phyloP scores from a whole-genome alignment of 2,888 invertebrate species.

The Xiphydria camelus region DNA sequence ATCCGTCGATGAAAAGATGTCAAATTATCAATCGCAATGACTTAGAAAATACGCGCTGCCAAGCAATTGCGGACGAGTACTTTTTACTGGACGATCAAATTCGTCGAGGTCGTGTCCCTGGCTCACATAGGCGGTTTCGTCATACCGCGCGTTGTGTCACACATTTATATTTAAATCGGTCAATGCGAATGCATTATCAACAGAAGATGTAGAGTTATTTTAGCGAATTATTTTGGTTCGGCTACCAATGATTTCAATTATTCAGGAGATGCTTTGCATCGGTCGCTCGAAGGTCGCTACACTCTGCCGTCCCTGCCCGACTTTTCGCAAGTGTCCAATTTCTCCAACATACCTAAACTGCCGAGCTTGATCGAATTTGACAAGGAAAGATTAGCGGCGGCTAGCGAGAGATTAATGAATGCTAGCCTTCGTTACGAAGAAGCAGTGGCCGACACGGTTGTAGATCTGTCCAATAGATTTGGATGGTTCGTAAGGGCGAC shows the following conservation, averaged over 20 bases:
- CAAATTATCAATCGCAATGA: too few species aligned
- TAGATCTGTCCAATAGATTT: slow-evolving; percentile 25
- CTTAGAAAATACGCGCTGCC: too few species aligned
- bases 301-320: slow-evolving; percentile 14
- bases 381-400: slow-evolving; percentile 7
- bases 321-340: slow-evolving; percentile 16
- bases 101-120: slow-evolving; percentile 4
- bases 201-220: slow-evolving; percentile 4
- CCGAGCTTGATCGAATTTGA: slow-evolving; percentile 9
- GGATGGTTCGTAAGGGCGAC: slow-evolving; percentile 42
- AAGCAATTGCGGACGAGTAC: too few species aligned
- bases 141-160: not conserved
- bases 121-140: not conserved
- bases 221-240: slow-evolving; percentile 1
- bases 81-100: slow-evolving; percentile 8
- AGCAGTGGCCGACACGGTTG: slow-evolving; percentile 14
- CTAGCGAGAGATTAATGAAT: slow-evolving; percentile 17
- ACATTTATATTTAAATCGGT: not conserved
- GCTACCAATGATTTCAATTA: slow-evolving; percentile 13
- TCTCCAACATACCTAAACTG: slow-evolving; percentile 8
- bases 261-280: slow-evolving; percentile 8
- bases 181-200: too few species aligned
- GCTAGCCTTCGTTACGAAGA: slow-evolving; percentile 17
- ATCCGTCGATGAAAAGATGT: too few species aligned
- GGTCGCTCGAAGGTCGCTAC: slow-evolving; percentile 9